Evolutionary conservation across 2,797 vertebrate species (phyloP).

Genomic region (Rhincodon typus): DNA sequence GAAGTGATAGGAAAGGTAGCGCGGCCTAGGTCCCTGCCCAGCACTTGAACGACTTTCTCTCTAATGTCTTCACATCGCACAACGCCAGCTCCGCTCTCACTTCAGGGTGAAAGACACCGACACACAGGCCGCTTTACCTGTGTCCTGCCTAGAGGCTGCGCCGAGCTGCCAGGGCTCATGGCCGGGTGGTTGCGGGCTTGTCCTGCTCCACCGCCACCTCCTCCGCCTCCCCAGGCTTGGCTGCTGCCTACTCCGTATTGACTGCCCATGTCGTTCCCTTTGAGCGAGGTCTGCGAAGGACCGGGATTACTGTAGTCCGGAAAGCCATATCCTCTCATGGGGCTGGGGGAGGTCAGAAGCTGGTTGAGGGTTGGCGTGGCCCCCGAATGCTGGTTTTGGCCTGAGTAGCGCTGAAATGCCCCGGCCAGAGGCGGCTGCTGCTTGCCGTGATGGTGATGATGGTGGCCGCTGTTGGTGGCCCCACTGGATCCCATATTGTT

Average conservation of each 20-base stretch:
- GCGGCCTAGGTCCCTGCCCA: neutral
- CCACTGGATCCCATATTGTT: constrained; percentile 67
- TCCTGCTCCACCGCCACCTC: neutral
- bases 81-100: neutral
- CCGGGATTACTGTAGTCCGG: constrained; percentile 72
- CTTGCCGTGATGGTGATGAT: constrained; percentile 49
- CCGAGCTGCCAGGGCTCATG: constrained; percentile 77
- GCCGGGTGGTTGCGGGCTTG: constrained; percentile 69
- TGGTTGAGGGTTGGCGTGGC: constrained; percentile 89
- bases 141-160: constrained; percentile 61
- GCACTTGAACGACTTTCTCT: neutral
- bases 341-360: constrained; percentile 85
- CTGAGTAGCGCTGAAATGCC: constrained; percentile 80
- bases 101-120: neutral
- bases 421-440: constrained; percentile 59
- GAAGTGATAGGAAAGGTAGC: neutral
- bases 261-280: constrained; percentile 62
- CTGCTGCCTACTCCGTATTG: constrained; percentile 66
- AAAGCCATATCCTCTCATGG: constrained; percentile 83
- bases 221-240: constrained; percentile 10
- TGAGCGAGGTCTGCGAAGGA: constrained; percentile 53
- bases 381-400: constrained; percentile 79
- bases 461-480: constrained; percentile 57
- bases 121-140: constrained; percentile 64
- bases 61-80: neutral